Evolutionary conservation across 1,140 invertebrate species (phyloP), one percentile per base, ranked within the genome.

Genomic region (Parapsyche elsis): DNA sequence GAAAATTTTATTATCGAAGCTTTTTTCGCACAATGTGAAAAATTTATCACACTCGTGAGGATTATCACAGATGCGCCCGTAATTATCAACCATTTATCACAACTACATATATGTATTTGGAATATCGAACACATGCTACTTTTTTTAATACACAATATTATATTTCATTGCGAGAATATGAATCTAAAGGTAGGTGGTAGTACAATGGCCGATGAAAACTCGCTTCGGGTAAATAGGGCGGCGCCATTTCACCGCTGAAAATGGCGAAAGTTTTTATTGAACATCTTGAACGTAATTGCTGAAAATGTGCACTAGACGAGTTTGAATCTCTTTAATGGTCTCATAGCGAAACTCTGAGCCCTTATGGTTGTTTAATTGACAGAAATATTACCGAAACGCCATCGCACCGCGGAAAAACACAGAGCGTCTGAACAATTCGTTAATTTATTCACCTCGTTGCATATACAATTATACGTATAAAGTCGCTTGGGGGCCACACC

Each of bases 211-310:
- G 45, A 46, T 12, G 45, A 46, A 12, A 46, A 46, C 45, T 5
- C 45, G 45, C 5, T 7, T 46, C 45, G 45, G 45, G 45, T 46
- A 16, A 16, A 59, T 10, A 7, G 53, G 53, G 7, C 59, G 59
- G 7, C 59, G 59, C 59, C 19, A n/a, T n/a, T n/a, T n/a, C 59
- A 23, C 9, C 21, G 16, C 24, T 64, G 59, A 64, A 64, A 64
- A 64, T 64, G 16, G 59, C 59, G 5, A 71, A 74, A 74, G 71
- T 74, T 74, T 74, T 74, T 74, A 74, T 74, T 53, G 71, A 53
- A 74, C 44, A 21, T 19, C 45, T 74, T 53, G 16, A 9, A 16
- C 44, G 71, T 74, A 74, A 74, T 74, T 46, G 71, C 44, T 53
- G 71, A 74, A 74, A 74, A 74, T 74, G 71, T 49, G 71, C 71